Base-by-base conservation (phyloP, 1,140 invertebrate species). In the Vanessa atalanta region DNA sequence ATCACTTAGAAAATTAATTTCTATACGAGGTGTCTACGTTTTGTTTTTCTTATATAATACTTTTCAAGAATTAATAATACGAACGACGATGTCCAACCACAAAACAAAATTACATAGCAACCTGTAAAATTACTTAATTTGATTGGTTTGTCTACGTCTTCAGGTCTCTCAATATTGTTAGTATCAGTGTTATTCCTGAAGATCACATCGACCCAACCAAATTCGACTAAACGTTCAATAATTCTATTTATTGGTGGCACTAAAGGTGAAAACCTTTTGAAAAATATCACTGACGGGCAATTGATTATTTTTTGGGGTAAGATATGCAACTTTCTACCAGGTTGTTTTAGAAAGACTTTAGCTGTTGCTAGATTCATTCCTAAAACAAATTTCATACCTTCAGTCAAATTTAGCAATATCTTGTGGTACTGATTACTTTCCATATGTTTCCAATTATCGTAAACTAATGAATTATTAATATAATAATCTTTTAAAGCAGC, bases 241-340 rank as follows among this genome's bases (percentile, higher is more conserved):
- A 89, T 77, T 13, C 16, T 15, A 81, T 86, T 86, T 3, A 89
- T 70, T 11, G 85, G 55, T 14, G 69, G 14, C 3, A 61, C 80
- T 7, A 91, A 72, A 26, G 85, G 86, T 11, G 89, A 91, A 70
- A 77, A 89, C 73, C 88, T 90, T 65, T 91, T 91, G 47, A 90
- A 90, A 79, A 86, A 90, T 83, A 91, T 75, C 9, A 82, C 80
- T 1, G 83, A 75, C 2, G 85, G 88, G 64, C 78, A 84, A 20
- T 16, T 78, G n/a, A 82, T 60, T 14, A 91, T 75, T 71, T 66
- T 80, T 71, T 84, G 65, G 12, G 80, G 79, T 55, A 90, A 70
- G 51, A 86, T 82, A 31, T 86, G 82, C 16, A 88, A 60, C 7
- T 76, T 79, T 53, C 78, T 71, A 14, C 79, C 81, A 4, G 79